These are phyloP conservation scores for Rana temporaria DNA, from an alignment of 2,113 vertebrate genomes.

Conservation along the genomic window DNA sequence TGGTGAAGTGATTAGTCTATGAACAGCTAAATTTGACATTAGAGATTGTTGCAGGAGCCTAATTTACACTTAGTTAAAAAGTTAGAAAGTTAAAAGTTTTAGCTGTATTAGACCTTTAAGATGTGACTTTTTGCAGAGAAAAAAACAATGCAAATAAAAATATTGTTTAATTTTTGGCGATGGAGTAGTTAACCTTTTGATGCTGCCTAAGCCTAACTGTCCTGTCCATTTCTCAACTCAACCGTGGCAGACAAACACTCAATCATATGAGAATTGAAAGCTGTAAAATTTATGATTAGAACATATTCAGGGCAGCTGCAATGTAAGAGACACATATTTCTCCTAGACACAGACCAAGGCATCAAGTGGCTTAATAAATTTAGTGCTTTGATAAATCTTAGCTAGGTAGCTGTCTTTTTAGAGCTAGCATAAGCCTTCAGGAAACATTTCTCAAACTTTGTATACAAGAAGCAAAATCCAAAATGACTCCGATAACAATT, in stretches of 20 bases:
- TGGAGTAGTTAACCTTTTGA: conserved; percentile 28
- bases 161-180: not conserved
- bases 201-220: conserved; percentile 20
- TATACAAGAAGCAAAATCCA: not conserved
- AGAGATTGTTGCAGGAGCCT: no score
- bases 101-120: no score
- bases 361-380: conserved; percentile 55
- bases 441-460: not conserved
- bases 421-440: not conserved
- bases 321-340: conserved; percentile 52
- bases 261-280: conserved; percentile 54
- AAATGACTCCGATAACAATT: not conserved
- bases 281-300: conserved; percentile 55
- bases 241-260: conserved; percentile 41
- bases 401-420: conserved; percentile 25
- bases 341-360: conserved; percentile 40
- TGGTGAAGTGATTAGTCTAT: no score
- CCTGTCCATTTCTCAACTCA: conserved; percentile 23
- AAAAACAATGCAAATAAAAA: not conserved
- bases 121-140: no score
- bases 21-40: no score
- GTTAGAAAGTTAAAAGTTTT: no score
- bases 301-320: conserved; percentile 49
- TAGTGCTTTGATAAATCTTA: conserved; percentile 39
- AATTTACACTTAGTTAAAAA: no score